These are phyloP conservation scores for Pardosa pseudoannulata DNA, from an alignment of 2,888 invertebrate genomes.

Conservation along the genomic window DNA sequence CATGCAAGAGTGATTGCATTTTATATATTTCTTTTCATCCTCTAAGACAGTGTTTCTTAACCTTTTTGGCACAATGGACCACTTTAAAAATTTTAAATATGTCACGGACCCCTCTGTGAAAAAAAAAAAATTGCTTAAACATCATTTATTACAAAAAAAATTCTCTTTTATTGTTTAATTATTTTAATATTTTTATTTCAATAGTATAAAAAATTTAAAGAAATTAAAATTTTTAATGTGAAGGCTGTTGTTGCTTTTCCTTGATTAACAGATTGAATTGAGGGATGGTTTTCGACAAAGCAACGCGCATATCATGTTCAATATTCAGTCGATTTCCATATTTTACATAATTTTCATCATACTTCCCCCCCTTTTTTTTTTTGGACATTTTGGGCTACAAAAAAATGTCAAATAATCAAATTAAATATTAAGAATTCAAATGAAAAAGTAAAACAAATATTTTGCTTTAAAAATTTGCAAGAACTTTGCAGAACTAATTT, in stretches of 20 bases:
- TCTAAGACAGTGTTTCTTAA: slow-evolving; percentile 29
- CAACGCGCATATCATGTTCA: slow-evolving; percentile 49
- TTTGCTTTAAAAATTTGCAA: no score
- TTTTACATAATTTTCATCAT: no score
- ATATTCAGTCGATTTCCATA: slow-evolving; percentile 51
- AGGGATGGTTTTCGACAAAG: slow-evolving; percentile 55
- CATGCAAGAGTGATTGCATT: no score
- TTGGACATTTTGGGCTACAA: no score
- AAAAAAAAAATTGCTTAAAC: slow-evolving; percentile 55
- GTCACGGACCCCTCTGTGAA: slow-evolving; percentile 51
- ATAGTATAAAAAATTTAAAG: slow-evolving; percentile 44
- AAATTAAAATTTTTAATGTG: slow-evolving; percentile 52
- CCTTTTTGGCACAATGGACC: slow-evolving; percentile 55
- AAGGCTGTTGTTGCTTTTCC: slow-evolving; percentile 54
- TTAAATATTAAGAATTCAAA: no score
- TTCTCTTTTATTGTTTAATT: slow-evolving; percentile 50
- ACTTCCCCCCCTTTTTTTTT: no score
- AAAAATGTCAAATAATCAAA: no score
- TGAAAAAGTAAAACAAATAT: no score
- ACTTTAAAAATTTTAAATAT: slow-evolving; percentile 56
- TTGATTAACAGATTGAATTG: slow-evolving; percentile 50
- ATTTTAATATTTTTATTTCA: slow-evolving; percentile 55
- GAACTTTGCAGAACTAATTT: no score
- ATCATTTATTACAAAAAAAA: slow-evolving; percentile 45
- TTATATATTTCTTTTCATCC: no score